Evolutionary conservation across 2,113 vertebrate genomes (phyloP).

Genomic region (Python bivittatus): DNA sequence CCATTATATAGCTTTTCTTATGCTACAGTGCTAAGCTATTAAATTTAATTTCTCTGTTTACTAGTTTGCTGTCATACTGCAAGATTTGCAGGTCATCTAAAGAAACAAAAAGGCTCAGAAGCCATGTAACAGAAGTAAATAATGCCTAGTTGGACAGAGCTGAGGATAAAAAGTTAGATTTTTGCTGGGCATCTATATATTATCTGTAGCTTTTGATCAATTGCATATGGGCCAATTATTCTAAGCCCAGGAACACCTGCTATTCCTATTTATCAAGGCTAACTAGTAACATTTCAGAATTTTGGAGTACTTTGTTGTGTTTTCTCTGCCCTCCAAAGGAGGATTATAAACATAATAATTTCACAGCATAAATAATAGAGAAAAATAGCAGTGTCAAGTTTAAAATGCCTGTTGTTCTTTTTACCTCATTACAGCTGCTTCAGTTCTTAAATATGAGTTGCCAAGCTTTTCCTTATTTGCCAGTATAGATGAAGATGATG

Average conservation of each 20-base stretch:
- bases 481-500: neutral
- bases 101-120: neutral
- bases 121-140: neutral
- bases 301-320: slow-evolving; percentile 26
- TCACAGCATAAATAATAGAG: neutral
- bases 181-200: slow-evolving; percentile 24
- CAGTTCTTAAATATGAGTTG: slow-evolving; percentile 7
- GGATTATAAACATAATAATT: neutral
- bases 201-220: slow-evolving; percentile 37
- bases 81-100: neutral
- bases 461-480: neutral
- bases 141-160: neutral
- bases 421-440: slow-evolving; percentile 15
- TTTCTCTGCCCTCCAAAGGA: slow-evolving; percentile 43
- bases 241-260: slow-evolving; percentile 34
- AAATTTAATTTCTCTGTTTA: neutral
- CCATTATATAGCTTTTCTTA: neutral
- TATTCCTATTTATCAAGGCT: neutral
- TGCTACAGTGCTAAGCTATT: neutral
- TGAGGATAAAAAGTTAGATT: slow-evolving; percentile 19
- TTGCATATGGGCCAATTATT: slow-evolving; percentile 12
- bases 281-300: neutral
- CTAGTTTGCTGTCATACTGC: neutral
- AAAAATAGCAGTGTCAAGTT: neutral
- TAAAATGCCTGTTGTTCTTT: slow-evolving; percentile 4